Evolutionary conservation across 2,888 invertebrate species (phyloP).

Genomic region (Listrodromus nycthemerus): DNA sequence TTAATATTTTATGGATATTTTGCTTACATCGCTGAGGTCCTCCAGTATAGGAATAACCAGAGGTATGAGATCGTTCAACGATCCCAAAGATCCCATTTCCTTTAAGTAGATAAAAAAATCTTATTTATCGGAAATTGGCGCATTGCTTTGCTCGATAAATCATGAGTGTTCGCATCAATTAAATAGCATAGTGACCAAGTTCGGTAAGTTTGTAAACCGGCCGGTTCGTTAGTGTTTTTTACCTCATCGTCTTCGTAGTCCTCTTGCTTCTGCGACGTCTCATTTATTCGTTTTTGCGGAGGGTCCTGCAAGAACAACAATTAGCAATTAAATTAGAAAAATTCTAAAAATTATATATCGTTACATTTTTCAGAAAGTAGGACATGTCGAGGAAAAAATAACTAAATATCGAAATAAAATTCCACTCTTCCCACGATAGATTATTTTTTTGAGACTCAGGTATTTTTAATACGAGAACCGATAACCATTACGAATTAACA

Average conservation of each 20-base stretch:
- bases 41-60: slow-evolving; percentile 80
- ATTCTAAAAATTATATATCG: no score
- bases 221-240: background rate
- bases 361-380: no score
- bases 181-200: background rate
- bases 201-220: background rate
- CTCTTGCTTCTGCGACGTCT: slow-evolving; percentile 71
- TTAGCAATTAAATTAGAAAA: background rate
- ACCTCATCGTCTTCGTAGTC: slow-evolving; percentile 69
- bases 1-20: background rate
- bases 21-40: slow-evolving; percentile 82
- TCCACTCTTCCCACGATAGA: background rate
- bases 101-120: slow-evolving; percentile 23
- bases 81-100: slow-evolving; percentile 77
- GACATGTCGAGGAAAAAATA: background rate
- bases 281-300: slow-evolving; percentile 59
- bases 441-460: background rate
- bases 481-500: no score
- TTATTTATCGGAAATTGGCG: background rate
- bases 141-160: background rate
- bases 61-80: slow-evolving; percentile 78
- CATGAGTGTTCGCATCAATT: background rate
- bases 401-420: background rate
- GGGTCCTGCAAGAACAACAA: slow-evolving; percentile 48
- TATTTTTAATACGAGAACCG: background rate